Percentiles rank a stretch among this genome's conserved stretches.
phyloP scores from a whole-genome alignment of 2,797 vertebrate species.

The Rhinogobio ventralis region DNA sequence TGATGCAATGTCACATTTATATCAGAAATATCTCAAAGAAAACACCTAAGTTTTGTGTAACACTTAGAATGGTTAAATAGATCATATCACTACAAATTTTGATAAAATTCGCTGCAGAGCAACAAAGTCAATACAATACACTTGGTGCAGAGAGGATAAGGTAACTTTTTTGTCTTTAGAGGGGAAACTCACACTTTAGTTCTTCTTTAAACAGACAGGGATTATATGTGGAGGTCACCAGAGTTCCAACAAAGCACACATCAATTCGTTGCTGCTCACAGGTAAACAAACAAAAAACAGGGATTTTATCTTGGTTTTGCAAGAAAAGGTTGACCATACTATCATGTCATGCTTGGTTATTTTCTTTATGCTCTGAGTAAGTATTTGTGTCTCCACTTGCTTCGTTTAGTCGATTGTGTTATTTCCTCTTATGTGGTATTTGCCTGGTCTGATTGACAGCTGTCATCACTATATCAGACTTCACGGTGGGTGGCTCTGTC shows the following conservation, averaged over 20 bases:
- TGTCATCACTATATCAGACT: slow-evolving; percentile 60
- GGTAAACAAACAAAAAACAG: slow-evolving; percentile 76
- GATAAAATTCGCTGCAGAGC: slow-evolving; percentile 78
- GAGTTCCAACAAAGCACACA: slow-evolving; percentile 79
- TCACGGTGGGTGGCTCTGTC: slow-evolving; percentile 69
- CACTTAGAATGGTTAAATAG: slow-evolving; percentile 76
- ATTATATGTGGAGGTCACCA: slow-evolving; percentile 70
- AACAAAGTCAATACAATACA: slow-evolving; percentile 81
- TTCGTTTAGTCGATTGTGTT: slow-evolving; percentile 47
- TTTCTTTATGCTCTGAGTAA: slow-evolving; percentile 64
- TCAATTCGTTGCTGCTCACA: slow-evolving; percentile 73
- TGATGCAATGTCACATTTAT: slow-evolving; percentile 75
- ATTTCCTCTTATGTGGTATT: slow-evolving; percentile 53
- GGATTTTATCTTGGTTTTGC: slow-evolving; percentile 66
- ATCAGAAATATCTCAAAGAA: slow-evolving; percentile 76
- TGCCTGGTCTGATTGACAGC: slow-evolving; percentile 66
- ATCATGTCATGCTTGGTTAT: slow-evolving; percentile 75
- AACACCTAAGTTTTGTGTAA: slow-evolving; percentile 77
- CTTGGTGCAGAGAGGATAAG: slow-evolving; percentile 80
- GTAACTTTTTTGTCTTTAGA: slow-evolving; percentile 73
- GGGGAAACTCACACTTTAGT: slow-evolving; percentile 67
- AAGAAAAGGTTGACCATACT: slow-evolving; percentile 70
- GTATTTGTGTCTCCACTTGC: slow-evolving; percentile 56
- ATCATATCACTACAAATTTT: slow-evolving; percentile 81
- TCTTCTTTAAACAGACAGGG: slow-evolving; percentile 73